Evolutionary conservation across 2,888 invertebrate genomes (phyloP).

Genomic region (Poecilus cupreus): DNA sequence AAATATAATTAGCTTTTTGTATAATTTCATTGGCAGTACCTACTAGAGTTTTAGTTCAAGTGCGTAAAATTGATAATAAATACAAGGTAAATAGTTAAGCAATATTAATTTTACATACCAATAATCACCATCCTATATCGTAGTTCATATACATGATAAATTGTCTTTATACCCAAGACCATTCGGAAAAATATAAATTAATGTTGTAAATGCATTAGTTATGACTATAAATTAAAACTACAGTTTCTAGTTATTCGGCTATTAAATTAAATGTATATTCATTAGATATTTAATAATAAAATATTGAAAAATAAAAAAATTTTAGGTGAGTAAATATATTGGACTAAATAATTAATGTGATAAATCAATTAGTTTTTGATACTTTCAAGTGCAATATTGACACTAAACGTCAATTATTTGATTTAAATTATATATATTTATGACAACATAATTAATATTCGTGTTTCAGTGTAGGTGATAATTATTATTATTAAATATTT

Average conservation of each 20-base stretch:
- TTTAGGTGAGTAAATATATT: too few species aligned
- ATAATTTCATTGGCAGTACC: too few species aligned
- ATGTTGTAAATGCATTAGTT: too few species aligned
- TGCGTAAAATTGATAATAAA: neutral
- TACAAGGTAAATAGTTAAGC: conserved; percentile 23
- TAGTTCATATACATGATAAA: conserved; percentile 13
- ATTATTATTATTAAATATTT: conserved; percentile 24
- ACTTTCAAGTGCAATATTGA: conserved; percentile 8
- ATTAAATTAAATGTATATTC: neutral
- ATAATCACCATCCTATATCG: neutral
- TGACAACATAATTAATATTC: conserved; percentile 28
- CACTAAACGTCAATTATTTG: neutral
- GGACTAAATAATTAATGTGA: neutral
- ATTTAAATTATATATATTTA: neutral
- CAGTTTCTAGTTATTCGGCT: too few species aligned
- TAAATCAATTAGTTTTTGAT: neutral
- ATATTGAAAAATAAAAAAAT: too few species aligned
- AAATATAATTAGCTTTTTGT: too few species aligned
- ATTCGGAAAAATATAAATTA: neutral
- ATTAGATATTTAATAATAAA: too few species aligned
- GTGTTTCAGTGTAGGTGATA: neutral
- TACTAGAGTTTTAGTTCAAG: too few species aligned
- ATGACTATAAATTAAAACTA: too few species aligned
- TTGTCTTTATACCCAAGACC: neutral
- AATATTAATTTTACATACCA: conserved; percentile 11